These are phyloP conservation scores for Clepsis dumicolana DNA, from an alignment of 2,888 invertebrate genomes.

Conservation along the genomic window DNA sequence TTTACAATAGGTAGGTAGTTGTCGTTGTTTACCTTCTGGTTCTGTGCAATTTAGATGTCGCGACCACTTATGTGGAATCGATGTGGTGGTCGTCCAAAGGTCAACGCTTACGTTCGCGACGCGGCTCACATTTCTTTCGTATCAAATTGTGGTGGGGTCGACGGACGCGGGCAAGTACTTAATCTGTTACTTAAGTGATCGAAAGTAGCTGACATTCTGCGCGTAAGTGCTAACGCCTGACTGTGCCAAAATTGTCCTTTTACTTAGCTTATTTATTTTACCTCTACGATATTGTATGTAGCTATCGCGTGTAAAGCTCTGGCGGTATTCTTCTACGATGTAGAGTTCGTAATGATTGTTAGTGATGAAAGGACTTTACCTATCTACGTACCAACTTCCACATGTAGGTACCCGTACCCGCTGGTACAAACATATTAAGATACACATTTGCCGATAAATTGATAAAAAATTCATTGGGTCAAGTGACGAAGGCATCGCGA, in stretches of 20 bases:
- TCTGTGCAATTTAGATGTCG: slow-evolving; percentile 36
- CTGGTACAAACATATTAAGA: background rate
- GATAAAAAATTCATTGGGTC: slow-evolving; percentile 11
- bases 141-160: slow-evolving; percentile 37
- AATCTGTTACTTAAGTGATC: slow-evolving; percentile 21
- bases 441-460: background rate
- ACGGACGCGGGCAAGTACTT: slow-evolving; percentile 18
- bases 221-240: slow-evolving; percentile 11
- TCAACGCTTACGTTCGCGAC: slow-evolving; percentile 26
- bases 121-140: slow-evolving; percentile 39
- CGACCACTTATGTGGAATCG: slow-evolving; percentile 33
- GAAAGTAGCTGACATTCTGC: slow-evolving; percentile 39
- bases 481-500: background rate
- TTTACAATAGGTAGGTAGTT: slow-evolving; percentile 24
- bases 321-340: too few relatives aligned
- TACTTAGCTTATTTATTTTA: too few relatives aligned
- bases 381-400: background rate
- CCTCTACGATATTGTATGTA: too few relatives aligned
- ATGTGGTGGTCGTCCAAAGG: slow-evolving; percentile 38
- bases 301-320: too few relatives aligned
- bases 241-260: background rate
- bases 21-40: slow-evolving; percentile 20
- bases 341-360: too few relatives aligned
- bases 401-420: background rate
- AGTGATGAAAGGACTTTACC: background rate